A percentile compares a stretch with the other conserved stretches of the same genome.
These are phyloP conservation scores for Branchinecta sandiegonensis DNA, from an alignment of 2,888 invertebrate genomes.

Conservation along the genomic window DNA sequence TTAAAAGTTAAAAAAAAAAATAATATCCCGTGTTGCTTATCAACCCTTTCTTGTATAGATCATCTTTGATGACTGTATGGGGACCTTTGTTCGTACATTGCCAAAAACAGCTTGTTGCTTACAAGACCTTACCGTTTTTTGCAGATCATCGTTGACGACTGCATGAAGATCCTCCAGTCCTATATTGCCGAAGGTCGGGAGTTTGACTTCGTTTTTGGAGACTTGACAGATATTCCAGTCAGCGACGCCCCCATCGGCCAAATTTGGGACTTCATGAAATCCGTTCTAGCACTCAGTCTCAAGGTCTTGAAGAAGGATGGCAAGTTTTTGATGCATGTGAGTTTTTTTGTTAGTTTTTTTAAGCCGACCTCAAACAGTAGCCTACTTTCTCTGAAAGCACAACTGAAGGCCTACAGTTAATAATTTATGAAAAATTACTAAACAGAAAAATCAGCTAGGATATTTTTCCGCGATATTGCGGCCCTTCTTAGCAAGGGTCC, in stretches of 20 bases:
- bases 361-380: too few relatives aligned
- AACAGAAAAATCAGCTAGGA: too few relatives aligned
- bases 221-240: slow-evolving; percentile 83
- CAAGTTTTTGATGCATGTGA: slow-evolving; percentile 79
- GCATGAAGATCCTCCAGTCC: slow-evolving; percentile 63
- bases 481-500: too few relatives aligned
- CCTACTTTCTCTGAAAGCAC: too few relatives aligned
- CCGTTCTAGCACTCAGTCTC: slow-evolving; percentile 63
- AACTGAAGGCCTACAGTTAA: too few relatives aligned
- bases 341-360: slow-evolving; percentile 30
- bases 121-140: slow-evolving; percentile 27
- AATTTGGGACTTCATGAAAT: slow-evolving; percentile 74
- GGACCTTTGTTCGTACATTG: too few relatives aligned
- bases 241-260: slow-evolving; percentile 64
- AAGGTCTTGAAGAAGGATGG: slow-evolving; percentile 61
- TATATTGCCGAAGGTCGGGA: slow-evolving; percentile 61
- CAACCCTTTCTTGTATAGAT: too few relatives aligned
- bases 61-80: too few relatives aligned
- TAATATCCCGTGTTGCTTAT: too few relatives aligned
- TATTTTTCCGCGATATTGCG: too few relatives aligned
- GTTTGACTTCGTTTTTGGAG: slow-evolving; percentile 84
- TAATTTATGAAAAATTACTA: too few relatives aligned
- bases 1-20: too few relatives aligned
- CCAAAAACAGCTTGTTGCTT: neutral
- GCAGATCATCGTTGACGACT: slow-evolving; percentile 77